A percentile compares a stretch with the other conserved stretches of the same genome.
Conservation (phyloP, 2,888 invertebrate species). For the Galerucella pusilla region DNA sequence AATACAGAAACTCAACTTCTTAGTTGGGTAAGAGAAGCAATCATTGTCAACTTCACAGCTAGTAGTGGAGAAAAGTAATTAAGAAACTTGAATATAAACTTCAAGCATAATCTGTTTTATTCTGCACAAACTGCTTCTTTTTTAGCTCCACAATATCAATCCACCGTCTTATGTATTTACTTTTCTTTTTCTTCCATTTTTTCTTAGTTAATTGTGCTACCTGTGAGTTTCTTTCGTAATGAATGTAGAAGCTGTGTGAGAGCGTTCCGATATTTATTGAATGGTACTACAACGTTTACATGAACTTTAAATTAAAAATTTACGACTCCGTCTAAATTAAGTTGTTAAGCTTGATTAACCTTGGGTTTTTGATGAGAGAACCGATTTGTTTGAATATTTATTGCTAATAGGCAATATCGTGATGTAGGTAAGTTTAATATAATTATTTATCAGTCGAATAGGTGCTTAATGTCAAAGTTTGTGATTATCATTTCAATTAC, state of each 20-base stretch:
- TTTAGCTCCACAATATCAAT: neutral
- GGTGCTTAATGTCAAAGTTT: conserved; percentile 9
- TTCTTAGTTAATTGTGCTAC: conserved; percentile 33
- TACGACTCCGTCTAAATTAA: conserved; percentile 56
- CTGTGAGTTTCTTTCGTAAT: conserved; percentile 30
- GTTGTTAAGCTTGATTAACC: conserved; percentile 58
- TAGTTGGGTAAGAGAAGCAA: too few relatives aligned
- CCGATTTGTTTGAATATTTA: conserved; percentile 16
- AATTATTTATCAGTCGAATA: conserved; percentile 1
- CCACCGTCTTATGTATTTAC: neutral
- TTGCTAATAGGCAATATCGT: conserved; percentile 12
- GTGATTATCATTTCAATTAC: neutral
- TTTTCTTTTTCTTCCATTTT: conserved; percentile 17
- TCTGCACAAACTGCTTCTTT: neutral
- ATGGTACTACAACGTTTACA: conserved; percentile 55
- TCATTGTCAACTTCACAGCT: too few relatives aligned
- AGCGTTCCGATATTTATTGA: conserved; percentile 52
- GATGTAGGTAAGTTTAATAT: conserved; percentile 13
- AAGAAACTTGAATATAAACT: neutral
- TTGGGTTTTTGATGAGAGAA: conserved; percentile 32
- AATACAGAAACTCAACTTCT: too few relatives aligned
- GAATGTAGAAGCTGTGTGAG: conserved; percentile 35
- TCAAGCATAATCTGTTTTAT: neutral
- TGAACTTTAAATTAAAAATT: conserved; percentile 56
- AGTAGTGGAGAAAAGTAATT: too few relatives aligned